Evolutionary conservation across 2,888 invertebrate genomes (phyloP), one percentile per base, ranked within the genome.

Genomic region (Elmis aenea): DNA sequence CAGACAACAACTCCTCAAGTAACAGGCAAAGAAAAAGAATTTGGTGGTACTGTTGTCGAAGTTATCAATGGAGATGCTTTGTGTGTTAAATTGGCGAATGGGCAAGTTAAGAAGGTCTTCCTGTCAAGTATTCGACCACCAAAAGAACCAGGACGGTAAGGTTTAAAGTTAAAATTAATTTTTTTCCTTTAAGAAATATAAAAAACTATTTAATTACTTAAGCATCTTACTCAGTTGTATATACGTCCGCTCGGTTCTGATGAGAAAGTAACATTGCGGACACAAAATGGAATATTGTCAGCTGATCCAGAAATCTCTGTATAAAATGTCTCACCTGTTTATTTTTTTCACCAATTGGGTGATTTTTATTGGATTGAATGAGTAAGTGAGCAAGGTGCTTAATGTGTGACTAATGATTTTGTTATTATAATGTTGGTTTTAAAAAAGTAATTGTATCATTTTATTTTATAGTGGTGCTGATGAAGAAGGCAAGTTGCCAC

Each of bases 121-220:
- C 74, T 99, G 43, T 88, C 97, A 15, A 94, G 95, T 64, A 87
- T 99, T 60, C 79, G 96, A 52, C 90, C 96, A 30, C 97, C 96
- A 20, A 82, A 90, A 67, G 90, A 83, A 63, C 61, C 70, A 18
- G 64, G 64, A 22, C 65, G 72, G 57, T 62, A 46, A 48, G 42
- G 48, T 16, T 16, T 26, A n/a, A n/a, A n/a, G n/a, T n/a, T n/a
- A n/a, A 5, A 12, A n/a, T 9, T n/a, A 14, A 25, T 26, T 24
- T 5, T 18, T 26, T 38, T 28, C 8, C 28, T 26, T 35, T 33
- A 28, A 42, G 39, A 26, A 5, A 37, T n/a, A 29, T 9, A 12
- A 2, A 13, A 8, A 22, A 15, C 1, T 10, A 23, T 28, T 3
- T 14, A 14, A 18, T 6, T 2, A n/a, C 5, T 12, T 26, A 20